phyloP scores from a whole-genome alignment of 2,113 vertebrate genomes.

The Erpornis zantholeuca region DNA sequence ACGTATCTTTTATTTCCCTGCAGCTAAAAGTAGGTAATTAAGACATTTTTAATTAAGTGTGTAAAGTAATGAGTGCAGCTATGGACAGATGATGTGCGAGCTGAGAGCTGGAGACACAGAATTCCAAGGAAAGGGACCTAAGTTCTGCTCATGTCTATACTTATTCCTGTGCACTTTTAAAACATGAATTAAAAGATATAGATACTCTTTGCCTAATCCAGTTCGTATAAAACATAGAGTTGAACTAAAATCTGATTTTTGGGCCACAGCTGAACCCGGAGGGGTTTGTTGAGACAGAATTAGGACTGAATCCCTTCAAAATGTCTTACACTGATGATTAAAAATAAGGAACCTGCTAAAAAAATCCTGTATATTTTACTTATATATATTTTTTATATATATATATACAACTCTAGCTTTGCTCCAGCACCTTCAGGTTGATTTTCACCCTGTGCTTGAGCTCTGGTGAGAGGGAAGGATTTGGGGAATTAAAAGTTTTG shows the following conservation, averaged over 20 bases:
- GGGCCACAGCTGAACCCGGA: accelerated
- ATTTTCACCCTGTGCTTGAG: not conserved
- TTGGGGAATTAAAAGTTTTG: not conserved
- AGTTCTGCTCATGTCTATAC: not conserved
- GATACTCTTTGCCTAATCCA: not conserved
- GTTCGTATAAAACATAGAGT: not conserved
- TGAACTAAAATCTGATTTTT: not conserved
- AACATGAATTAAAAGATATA: not conserved
- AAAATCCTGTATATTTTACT: accelerated
- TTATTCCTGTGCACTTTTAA: not conserved
- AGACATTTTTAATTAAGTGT: not conserved
- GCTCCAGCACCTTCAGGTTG: not conserved
- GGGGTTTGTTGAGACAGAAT: not conserved
- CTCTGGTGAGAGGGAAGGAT: not conserved
- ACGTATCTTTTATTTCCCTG: not conserved
- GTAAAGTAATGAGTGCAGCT: not conserved
- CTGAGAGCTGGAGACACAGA: not conserved
- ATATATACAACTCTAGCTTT: not conserved
- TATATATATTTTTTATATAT: no score
- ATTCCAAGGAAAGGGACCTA: not conserved
- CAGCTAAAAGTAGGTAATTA: not conserved
- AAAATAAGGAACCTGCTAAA: not conserved
- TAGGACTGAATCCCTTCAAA: not conserved
- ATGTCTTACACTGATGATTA: not conserved
- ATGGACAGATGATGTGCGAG: not conserved